These are phyloP conservation scores for Pithys albifrons DNA, from an alignment of 2,113 vertebrate species.

Conservation along the genomic window DNA sequence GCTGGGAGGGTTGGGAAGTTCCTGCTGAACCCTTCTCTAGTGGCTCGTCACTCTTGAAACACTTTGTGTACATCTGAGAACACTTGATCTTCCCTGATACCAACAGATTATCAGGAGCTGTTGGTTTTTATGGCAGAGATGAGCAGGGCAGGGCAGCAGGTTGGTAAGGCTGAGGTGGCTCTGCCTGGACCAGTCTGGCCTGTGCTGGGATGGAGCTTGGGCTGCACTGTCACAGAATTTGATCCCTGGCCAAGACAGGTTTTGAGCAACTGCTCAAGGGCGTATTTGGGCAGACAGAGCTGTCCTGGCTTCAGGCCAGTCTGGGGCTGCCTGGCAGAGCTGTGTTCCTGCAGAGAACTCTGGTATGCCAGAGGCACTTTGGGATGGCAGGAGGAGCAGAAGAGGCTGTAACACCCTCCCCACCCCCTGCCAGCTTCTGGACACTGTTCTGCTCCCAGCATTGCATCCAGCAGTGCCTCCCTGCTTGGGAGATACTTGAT, in stretches of 20 bases:
- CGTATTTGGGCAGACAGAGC: background rate
- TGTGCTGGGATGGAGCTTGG: background rate
- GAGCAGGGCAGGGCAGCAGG: background rate
- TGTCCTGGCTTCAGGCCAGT: background rate
- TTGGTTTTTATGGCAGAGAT: background rate
- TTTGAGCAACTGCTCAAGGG: background rate
- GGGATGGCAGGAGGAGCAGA: background rate
- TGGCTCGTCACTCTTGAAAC: background rate
- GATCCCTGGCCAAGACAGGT: background rate
- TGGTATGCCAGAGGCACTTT: background rate
- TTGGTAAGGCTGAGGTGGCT: background rate
- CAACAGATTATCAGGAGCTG: background rate
- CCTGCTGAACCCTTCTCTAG: background rate
- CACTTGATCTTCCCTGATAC: background rate
- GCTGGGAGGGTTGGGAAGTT: background rate
- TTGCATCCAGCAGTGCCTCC: background rate
- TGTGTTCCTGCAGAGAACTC: background rate
- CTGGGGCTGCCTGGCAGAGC: background rate
- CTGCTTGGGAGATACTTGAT: background rate
- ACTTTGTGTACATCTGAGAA: background rate
- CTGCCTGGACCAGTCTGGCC: background rate
- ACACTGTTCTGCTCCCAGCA: background rate
- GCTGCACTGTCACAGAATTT: background rate
- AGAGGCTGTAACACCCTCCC: background rate
- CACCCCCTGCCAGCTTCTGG: background rate